These are phyloP conservation scores for Xylocopa sonorina DNA, from an alignment of 1,140 invertebrate species.

Conservation along the genomic window DNA sequence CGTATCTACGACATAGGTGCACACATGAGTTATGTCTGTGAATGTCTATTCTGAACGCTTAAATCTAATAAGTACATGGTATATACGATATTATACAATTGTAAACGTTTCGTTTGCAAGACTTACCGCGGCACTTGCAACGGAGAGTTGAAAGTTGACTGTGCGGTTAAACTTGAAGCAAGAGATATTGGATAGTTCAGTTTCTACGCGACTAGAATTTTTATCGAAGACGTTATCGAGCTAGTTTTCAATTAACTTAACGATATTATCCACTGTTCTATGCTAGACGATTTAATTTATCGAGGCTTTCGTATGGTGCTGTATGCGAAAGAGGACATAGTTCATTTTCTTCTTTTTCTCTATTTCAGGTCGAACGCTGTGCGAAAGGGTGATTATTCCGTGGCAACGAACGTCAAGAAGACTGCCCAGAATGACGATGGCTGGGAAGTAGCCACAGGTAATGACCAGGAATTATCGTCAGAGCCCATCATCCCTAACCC, in stretches of 20 bases:
- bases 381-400: constrained; percentile 22
- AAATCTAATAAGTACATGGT: neutral
- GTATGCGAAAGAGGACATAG: no score
- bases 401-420: constrained; percentile 15
- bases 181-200: no score
- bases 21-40: neutral
- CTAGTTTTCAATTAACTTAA: no score
- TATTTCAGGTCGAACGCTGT: neutral
- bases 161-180: no score
- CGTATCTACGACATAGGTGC: neutral
- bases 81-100: no score
- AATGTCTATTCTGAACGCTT: neutral
- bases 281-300: no score
- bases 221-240: no score
- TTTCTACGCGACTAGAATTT: no score
- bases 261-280: no score
- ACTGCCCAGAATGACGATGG: constrained; percentile 57
- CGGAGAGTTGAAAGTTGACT: no score
- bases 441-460: constrained; percentile 76
- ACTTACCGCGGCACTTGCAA: no score
- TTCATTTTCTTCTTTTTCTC: constrained; percentile 1
- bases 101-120: neutral
- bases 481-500: constrained; percentile 7
- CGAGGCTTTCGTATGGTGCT: no score
- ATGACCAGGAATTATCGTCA: constrained; percentile 32